A percentile compares a stretch with the other conserved stretches of the same genome.
Conservation (phyloP, 2,797 vertebrate species). For the Pangasius mekongensis region DNA sequence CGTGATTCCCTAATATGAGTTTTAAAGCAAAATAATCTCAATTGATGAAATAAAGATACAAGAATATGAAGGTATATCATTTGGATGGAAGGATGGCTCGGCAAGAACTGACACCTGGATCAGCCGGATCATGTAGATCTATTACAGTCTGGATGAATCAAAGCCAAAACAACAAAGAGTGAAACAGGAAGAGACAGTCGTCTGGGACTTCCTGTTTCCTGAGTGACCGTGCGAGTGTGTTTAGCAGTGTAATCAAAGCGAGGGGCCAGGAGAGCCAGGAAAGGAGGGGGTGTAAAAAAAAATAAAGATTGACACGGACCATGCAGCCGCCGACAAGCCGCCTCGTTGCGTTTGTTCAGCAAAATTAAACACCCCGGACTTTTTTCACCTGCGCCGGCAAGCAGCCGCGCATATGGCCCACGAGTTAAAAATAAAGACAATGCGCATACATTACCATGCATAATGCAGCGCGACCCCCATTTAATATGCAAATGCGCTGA, state of each 20-base stretch:
- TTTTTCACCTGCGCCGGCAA: slow-evolving; percentile 80
- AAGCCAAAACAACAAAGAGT: slow-evolving; percentile 33
- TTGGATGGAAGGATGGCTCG: background rate
- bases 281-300: background rate
- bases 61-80: too few species aligned
- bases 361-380: slow-evolving; percentile 77
- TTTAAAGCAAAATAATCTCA: background rate
- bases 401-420: slow-evolving; percentile 85
- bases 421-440: slow-evolving; percentile 93
- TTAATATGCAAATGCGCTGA: slow-evolving; percentile 96
- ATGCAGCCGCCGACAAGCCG: slow-evolving; percentile 65
- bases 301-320: slow-evolving; percentile 67
- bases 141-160: slow-evolving; percentile 18
- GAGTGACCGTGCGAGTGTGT: slow-evolving; percentile 44
- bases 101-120: background rate
- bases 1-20: background rate
- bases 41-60: background rate
- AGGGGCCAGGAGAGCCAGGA: slow-evolving; percentile 41
- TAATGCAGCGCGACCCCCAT: slow-evolving; percentile 88
- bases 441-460: slow-evolving; percentile 92
- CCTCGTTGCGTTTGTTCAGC: slow-evolving; percentile 72
- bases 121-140: background rate
- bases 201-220: slow-evolving; percentile 57
- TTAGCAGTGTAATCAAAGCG: slow-evolving; percentile 66
- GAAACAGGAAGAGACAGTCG: slow-evolving; percentile 44